A percentile compares a stretch with the other conserved stretches of the same genome.
Evolutionary conservation across 2,113 vertebrate genomes (phyloP).

Genomic region (Nyctereutes procyonoides): DNA sequence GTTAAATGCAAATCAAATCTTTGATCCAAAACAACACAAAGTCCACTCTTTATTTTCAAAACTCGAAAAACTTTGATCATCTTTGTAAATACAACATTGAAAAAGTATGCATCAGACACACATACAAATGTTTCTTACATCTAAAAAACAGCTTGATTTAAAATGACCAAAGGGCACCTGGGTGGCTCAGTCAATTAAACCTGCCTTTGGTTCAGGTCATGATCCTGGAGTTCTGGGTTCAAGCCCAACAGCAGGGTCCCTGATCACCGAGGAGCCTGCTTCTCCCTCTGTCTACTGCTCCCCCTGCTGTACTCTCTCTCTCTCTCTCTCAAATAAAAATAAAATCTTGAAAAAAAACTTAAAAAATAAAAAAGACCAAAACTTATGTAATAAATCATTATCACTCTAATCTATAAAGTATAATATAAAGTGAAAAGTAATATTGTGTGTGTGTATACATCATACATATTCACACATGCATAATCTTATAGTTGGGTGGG

Average conservation of each 20-base stretch:
- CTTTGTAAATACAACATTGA: background rate
- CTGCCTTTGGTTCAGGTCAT: background rate
- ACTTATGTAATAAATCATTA: background rate
- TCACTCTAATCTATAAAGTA: background rate
- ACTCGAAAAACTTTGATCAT: constrained; percentile 21
- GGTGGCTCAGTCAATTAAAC: background rate
- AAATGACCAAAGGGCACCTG: background rate
- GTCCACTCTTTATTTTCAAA: constrained; percentile 38
- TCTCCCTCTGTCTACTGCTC: background rate
- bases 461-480: background rate
- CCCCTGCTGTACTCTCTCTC: background rate
- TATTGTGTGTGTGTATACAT: background rate
- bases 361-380: background rate
- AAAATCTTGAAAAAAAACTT: background rate
- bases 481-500: background rate
- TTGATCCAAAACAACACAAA: background rate
- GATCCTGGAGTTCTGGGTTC: background rate
- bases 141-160: background rate
- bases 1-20: constrained; percentile 40
- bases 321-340: background rate
- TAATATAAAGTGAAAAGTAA: background rate
- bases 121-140: background rate
- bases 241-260: background rate
- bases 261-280: background rate
- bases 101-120: background rate